phyloP scores from a whole-genome alignment of 2,113 vertebrate species.

The Pyxicephalus adspersus region DNA sequence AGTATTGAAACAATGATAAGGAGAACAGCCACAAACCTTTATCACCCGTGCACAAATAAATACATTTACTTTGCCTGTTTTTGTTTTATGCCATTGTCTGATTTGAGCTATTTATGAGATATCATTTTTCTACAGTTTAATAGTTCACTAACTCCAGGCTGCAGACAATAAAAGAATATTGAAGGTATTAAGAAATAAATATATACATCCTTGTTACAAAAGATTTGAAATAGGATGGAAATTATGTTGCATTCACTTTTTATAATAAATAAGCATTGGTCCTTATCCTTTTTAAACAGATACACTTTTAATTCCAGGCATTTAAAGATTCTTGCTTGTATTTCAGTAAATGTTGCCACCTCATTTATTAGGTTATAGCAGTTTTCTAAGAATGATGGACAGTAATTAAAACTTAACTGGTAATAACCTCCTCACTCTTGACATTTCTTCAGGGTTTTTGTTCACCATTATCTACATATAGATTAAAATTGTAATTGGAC shows the following conservation, averaged over 20 bases:
- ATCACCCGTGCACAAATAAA: too few relatives aligned
- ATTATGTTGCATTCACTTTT: not conserved
- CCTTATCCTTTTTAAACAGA: conserved; percentile 10
- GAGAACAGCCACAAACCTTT: too few relatives aligned
- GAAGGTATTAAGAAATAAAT: too few relatives aligned
- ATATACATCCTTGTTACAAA: too few relatives aligned
- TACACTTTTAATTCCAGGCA: conserved; percentile 19
- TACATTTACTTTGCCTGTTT: too few relatives aligned
- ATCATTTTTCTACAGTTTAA: too few relatives aligned
- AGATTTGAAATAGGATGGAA: too few relatives aligned
- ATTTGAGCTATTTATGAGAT: too few relatives aligned
- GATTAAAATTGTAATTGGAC: conserved; percentile 97
- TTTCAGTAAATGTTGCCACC: conserved; percentile 59
- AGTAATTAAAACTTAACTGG: conserved; percentile 96
- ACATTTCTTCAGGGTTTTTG: conserved; percentile 93
- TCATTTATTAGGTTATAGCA: conserved; percentile 71
- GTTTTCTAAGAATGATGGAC: conserved; percentile 85
- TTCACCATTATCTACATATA: conserved; percentile 97
- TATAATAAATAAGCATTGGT: conserved; percentile 11
- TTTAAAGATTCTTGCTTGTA: conserved; percentile 58
- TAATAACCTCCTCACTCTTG: conserved; percentile 93
- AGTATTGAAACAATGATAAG: too few relatives aligned
- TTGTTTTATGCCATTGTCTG: too few relatives aligned
- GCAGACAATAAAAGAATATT: too few relatives aligned
- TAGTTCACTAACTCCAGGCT: too few relatives aligned